Evolutionary conservation across 2,888 invertebrate genomes (phyloP), one percentile per base, ranked within the genome.

Genomic region (Pollenia labialis): DNA sequence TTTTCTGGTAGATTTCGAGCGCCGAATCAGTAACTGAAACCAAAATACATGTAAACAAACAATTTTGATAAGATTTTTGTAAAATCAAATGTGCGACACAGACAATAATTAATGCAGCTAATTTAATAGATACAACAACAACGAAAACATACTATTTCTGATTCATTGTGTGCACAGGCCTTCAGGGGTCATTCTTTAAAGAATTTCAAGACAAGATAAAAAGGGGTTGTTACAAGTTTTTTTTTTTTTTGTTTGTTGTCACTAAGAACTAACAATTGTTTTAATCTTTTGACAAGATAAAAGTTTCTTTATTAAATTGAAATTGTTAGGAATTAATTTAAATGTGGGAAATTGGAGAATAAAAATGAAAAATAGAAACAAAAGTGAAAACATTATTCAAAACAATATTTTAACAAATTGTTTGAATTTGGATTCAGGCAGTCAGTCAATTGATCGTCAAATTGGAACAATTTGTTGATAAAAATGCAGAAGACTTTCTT

Each of bases 1-100:
- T 23, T 14, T 23, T 11, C 23, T n/a, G 8, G 1, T 23, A 11
- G 18, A 11, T 66, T 23, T 12, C 12, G 48, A 18, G 11, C 23
- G 66, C 12, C 32, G 32, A 4, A 32, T 48, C 14, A 23, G 42
- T 18, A 50, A 75, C 40, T 62, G 40, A 64, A 80, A 71, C 52
- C 60, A 62, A 60, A 71, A 69, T 50, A 60, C 42, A 80, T 44
- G 50, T 12, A 66, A 74, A 74, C 18, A 64, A 66, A 81, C 58
- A 48, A 50, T 48, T 64, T 42, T 56, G 0, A 50, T 32, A 6
- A 32, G 32, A 32, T 32, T 6, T 32, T 32, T 32, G 4, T 23
- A 50, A 56, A 23, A 8, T 7, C 10, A 46, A 14, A 46, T 46
- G 4, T 52, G 68, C 52, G 66, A 56, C 54, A 64, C 52, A 32